These are phyloP conservation scores for Hyperoodon ampullatus DNA, from an alignment of 2,113 vertebrate genomes.

Conservation along the genomic window DNA sequence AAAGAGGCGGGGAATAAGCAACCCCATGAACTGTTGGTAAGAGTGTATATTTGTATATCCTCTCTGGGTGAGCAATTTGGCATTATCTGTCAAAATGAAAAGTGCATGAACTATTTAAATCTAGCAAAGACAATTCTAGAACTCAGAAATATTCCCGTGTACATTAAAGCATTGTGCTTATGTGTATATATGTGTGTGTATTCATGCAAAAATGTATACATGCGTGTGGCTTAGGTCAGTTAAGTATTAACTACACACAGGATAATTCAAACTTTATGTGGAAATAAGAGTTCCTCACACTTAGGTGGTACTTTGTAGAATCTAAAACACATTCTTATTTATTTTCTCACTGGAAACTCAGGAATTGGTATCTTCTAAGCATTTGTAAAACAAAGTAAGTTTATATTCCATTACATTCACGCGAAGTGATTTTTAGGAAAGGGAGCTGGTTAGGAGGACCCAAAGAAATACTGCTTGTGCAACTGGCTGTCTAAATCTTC, in stretches of 20 bases:
- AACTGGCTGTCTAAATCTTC: not conserved
- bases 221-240: not conserved
- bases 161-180: not conserved
- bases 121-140: not conserved
- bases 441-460: not conserved
- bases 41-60: not conserved
- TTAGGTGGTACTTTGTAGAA: not conserved
- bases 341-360: not conserved
- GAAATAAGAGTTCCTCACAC: not conserved
- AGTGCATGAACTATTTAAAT: not conserved
- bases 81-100: conserved; percentile 33
- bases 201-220: not conserved
- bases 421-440: conserved; percentile 3
- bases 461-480: not conserved
- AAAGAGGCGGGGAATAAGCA: not conserved
- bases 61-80: not conserved
- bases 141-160: not conserved
- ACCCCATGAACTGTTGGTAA: not conserved
- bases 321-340: not conserved
- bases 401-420: not conserved
- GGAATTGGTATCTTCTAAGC: not conserved
- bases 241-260: not conserved
- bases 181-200: not conserved
- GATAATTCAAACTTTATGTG: not conserved
- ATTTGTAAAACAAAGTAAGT: not conserved